phyloP scores from a whole-genome alignment of 2,797 vertebrate species.

The Alcedo quadribrachys region DNA sequence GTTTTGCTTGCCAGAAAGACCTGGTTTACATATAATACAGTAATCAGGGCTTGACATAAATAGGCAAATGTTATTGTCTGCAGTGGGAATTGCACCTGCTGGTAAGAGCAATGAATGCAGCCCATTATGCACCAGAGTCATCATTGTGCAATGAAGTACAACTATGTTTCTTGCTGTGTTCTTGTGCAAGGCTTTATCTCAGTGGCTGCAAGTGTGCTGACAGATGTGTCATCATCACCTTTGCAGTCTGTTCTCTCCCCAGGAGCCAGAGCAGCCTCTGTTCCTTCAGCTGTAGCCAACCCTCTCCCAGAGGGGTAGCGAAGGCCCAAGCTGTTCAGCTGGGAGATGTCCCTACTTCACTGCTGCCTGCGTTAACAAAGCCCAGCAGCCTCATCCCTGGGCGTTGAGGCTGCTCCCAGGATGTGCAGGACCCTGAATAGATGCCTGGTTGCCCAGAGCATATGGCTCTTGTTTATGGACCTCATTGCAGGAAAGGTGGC shows the following conservation, averaged over 20 bases:
- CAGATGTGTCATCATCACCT: conserved; percentile 46
- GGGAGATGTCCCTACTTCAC: background rate
- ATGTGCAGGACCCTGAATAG: background rate
- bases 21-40: conserved; percentile 64
- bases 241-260: background rate
- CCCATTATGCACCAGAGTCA: conserved; percentile 25
- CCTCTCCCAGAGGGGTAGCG: background rate
- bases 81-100: conserved; percentile 61
- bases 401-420: background rate
- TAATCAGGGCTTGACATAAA: conserved; percentile 61
- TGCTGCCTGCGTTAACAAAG: background rate
- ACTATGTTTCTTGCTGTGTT: background rate
- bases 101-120: conserved; percentile 35
- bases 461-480: background rate
- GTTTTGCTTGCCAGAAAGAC: conserved; percentile 34
- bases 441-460: background rate
- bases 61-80: conserved; percentile 48
- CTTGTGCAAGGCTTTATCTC: conserved; percentile 17
- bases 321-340: background rate
- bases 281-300: background rate
- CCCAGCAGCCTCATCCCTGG: background rate
- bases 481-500: background rate
- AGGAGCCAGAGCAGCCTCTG: background rate
- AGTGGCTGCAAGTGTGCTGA: fast-evolving
- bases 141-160: conserved; percentile 41